Conservation (phyloP, 2,888 invertebrate genomes). For the Cataglyphis rosenhaueri region DNA sequence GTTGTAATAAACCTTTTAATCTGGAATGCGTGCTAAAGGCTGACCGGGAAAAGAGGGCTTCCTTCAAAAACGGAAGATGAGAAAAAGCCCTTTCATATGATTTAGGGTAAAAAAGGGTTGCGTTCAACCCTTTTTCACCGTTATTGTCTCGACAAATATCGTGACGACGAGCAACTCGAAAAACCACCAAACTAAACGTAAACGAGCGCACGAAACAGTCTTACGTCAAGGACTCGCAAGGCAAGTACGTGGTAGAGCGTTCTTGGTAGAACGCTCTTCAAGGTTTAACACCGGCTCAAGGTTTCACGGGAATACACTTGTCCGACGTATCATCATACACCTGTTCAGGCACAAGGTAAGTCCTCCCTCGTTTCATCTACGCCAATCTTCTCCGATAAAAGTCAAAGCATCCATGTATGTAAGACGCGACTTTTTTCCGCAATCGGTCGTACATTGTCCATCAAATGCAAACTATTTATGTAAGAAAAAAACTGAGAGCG, state of each 20-base stretch:
- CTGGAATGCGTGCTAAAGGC: conserved; percentile 60
- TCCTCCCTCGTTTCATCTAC: conserved; percentile 35
- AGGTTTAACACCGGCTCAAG: conserved; percentile 65
- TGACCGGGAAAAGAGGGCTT: conserved; percentile 62
- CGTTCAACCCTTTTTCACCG: conserved; percentile 68
- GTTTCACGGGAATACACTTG: conserved; percentile 32
- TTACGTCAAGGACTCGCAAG: conserved; percentile 80
- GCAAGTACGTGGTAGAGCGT: conserved; percentile 63
- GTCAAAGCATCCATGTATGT: conserved; percentile 3
- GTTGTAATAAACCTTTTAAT: conserved; percentile 76
- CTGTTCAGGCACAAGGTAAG: conserved; percentile 64
- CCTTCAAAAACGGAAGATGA: conserved; percentile 16
- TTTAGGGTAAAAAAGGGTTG: conserved; percentile 79
- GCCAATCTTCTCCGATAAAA: conserved; percentile 7
- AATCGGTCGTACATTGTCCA: conserved; percentile 27
- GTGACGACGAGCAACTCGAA: conserved; percentile 65
- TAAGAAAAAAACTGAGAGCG: not conserved
- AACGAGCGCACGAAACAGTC: conserved; percentile 79
- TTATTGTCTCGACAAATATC: conserved; percentile 78
- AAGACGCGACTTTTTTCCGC: conserved; percentile 7
- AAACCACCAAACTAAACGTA: conserved; percentile 79
- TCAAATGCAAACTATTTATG: not conserved
- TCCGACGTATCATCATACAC: conserved; percentile 35
- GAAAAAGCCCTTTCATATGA: conserved; percentile 53
- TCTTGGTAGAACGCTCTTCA: conserved; percentile 64